Conservation (phyloP, 2,113 vertebrate species). For the Dipodomys stephensi region DNA sequence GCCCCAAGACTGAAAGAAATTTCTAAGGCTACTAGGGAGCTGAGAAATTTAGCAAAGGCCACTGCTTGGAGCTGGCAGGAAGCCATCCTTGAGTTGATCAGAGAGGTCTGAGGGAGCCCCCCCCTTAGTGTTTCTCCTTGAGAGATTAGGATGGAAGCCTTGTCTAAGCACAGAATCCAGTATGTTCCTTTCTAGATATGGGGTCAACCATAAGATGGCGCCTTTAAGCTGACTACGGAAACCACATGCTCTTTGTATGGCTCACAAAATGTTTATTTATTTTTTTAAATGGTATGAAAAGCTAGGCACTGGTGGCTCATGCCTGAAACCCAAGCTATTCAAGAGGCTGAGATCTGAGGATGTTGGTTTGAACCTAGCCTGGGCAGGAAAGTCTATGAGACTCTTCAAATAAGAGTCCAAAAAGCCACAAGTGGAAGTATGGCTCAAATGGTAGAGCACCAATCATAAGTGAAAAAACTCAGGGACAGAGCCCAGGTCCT, state of each 20-base stretch:
- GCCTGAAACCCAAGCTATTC: too few relatives aligned
- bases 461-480: too few relatives aligned
- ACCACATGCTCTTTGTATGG: not conserved
- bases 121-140: too few relatives aligned
- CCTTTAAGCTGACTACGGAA: not conserved
- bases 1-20: not conserved
- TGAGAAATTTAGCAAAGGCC: conserved; percentile 34
- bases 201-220: not conserved
- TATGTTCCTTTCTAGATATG: not conserved
- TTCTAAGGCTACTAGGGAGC: conserved; percentile 43
- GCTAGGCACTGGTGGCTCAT: too few relatives aligned
- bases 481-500: too few relatives aligned
- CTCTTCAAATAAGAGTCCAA: too few relatives aligned
- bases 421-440: too few relatives aligned
- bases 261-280: not conserved
- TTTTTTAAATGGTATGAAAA: not conserved
- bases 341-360: too few relatives aligned
- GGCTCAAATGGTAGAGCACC: too few relatives aligned
- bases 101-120: not conserved
- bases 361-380: too few relatives aligned
- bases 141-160: too few relatives aligned
- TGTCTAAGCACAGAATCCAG: not conserved
- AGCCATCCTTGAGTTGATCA: not conserved
- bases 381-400: too few relatives aligned
- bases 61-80: not conserved